phyloP scores from a whole-genome alignment of 1,140 invertebrate species.

The Aphaenogaster floridana region DNA sequence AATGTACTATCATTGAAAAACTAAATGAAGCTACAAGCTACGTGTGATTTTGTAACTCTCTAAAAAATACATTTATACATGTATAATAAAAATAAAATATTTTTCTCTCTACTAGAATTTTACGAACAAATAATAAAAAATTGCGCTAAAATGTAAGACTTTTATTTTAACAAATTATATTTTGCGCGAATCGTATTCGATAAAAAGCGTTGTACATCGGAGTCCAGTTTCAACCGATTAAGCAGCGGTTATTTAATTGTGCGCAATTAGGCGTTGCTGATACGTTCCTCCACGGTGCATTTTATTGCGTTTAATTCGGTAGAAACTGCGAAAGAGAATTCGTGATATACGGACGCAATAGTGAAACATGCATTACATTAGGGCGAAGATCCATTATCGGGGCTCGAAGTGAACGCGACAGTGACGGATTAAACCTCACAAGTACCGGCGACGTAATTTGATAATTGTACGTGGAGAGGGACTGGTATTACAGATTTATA shows the following conservation, averaged over 20 bases:
- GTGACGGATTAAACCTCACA: conserved; percentile 36
- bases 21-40: neutral
- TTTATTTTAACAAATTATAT: neutral
- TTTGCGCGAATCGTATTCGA: neutral
- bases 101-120: neutral
- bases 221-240: conserved; percentile 6
- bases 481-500: neutral
- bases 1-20: neutral
- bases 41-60: neutral
- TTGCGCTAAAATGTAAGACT: neutral
- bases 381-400: conserved; percentile 33
- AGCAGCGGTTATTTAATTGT: conserved; percentile 27
- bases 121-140: neutral
- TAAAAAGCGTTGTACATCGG: neutral
- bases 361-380: conserved; percentile 19
- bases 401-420: conserved; percentile 22
- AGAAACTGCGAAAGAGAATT: conserved; percentile 27
- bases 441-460: conserved; percentile 20
- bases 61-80: neutral
- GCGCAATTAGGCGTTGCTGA: neutral
- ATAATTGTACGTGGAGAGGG: neutral
- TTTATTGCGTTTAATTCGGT: conserved; percentile 25
- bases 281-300: neutral
- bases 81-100: neutral
- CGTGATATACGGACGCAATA: neutral